Evolutionary conservation across 2,888 invertebrate species (phyloP).

Genomic region (Tortrix viridana): DNA sequence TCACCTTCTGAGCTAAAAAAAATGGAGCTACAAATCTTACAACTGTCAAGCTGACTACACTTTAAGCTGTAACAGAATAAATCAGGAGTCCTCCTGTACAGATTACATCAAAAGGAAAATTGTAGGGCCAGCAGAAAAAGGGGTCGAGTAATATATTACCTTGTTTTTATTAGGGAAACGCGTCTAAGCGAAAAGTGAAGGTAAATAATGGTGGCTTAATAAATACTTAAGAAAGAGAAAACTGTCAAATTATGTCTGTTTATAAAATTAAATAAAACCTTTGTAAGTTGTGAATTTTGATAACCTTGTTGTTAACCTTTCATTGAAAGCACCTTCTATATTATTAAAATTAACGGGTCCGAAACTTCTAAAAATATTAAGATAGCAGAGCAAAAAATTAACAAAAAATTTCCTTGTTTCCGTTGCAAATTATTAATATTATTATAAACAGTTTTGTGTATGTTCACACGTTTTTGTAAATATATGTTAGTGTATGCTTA

Average conservation of each 20-base stretch:
- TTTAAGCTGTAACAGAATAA: constrained; percentile 65
- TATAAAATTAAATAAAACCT: constrained; percentile 15
- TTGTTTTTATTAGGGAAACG: constrained; percentile 36
- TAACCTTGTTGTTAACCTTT: neutral
- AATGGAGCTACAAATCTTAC: constrained; percentile 66
- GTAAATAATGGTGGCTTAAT: constrained; percentile 27
- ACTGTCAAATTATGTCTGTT: constrained; percentile 16
- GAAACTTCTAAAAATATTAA: no score
- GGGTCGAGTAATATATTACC: constrained; percentile 36
- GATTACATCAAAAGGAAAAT: constrained; percentile 56
- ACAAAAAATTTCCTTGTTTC: no score
- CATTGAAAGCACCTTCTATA: no score
- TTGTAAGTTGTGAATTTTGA: neutral
- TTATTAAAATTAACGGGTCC: no score
- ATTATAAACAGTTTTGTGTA: no score
- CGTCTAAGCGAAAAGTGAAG: constrained; percentile 24
- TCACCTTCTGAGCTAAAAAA: constrained; percentile 61
- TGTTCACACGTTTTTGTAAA: no score
- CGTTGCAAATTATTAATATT: no score
- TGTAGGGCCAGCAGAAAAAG: constrained; percentile 51
- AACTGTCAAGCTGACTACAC: constrained; percentile 68
- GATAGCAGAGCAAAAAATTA: no score
- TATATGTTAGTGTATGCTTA: no score
- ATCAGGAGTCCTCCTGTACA: constrained; percentile 60
- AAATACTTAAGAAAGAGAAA: constrained; percentile 19